phyloP scores from a whole-genome alignment of 2,797 vertebrate genomes.

The Molossus molossus region DNA sequence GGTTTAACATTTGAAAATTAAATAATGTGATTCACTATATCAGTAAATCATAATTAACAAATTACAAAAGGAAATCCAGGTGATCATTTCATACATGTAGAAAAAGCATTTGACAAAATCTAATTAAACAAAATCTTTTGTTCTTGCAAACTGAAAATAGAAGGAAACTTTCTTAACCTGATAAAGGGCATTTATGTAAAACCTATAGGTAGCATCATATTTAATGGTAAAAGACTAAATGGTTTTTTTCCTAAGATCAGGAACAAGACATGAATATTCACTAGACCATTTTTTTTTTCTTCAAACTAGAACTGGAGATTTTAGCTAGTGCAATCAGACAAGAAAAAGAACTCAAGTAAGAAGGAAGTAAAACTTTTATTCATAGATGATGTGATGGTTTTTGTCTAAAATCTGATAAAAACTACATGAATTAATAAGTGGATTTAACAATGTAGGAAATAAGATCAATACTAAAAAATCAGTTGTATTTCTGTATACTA shows the following conservation, averaged over 20 bases:
- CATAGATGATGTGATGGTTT: background rate
- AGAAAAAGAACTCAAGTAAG: background rate
- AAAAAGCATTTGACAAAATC: background rate
- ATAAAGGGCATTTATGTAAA: background rate
- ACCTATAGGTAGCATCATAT: background rate
- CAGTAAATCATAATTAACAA: background rate
- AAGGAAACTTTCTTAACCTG: background rate
- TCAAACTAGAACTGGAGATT: background rate
- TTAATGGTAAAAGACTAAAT: background rate
- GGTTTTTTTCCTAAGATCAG: background rate
- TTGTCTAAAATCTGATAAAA: slow-evolving; percentile 23
- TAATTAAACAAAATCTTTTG: background rate
- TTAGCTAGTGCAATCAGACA: background rate
- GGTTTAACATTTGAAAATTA: background rate
- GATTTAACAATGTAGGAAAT: background rate
- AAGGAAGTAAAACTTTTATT: background rate
- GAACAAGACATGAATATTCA: background rate
- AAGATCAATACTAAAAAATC: background rate
- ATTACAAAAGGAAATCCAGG: background rate
- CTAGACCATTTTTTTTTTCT: background rate
- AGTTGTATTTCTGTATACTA: background rate
- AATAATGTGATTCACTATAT: background rate
- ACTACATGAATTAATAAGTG: background rate
- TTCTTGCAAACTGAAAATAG: background rate
- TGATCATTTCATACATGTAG: background rate